Evolutionary conservation across 2,113 vertebrate genomes (phyloP), one percentile per base, ranked within the genome.

Genomic region (Erythrocercus mccallii): DNA sequence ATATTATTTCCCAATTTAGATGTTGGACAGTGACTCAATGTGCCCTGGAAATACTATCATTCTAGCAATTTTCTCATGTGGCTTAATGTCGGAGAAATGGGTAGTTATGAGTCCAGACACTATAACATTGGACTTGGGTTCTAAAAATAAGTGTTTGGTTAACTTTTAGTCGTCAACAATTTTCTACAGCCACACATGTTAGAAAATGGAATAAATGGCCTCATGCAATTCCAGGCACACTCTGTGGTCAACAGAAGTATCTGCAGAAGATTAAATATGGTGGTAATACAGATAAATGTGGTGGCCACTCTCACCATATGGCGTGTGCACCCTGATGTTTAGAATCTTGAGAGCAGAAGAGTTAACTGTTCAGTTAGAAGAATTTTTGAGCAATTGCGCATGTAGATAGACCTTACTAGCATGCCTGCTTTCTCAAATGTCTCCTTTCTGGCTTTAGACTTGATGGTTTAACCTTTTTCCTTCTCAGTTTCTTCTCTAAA

Each of bases 141-240:
- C 97, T 98, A 97, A 98, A 98, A 98, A 97, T 98, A 98, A 93
- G 35, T 94, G 56, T 97, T 98, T 97, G 92, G 96, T 97, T 97
- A 98, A 94, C 85, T 79, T 97, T 79, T 65, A 66, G 95, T 95
- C 38, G 91, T 98, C 97, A 97, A 97, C 97, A 97, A 88, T 95
- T 95, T 81, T 76, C 92, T 93, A 30, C 71, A 91, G 91, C 94
- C 90, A 68, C 94, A 90, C 91, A 79, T 60, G 60, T 82, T 88
- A 84, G 83, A 94, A 92, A 94, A 93, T 64, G 90, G 86, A 96
- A 62, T 81, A 92, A 96, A 90, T 54, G 60, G 53, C 72, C 81
- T 94, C 87, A 62, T 79, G 35, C 24, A 69, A 57, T 86, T 90
- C 73, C 74, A 72, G 71, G 17, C 85, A 54, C 28, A 31, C 83